Conservation (phyloP, 2,888 invertebrate species). For the Drosophila sordidula region DNA sequence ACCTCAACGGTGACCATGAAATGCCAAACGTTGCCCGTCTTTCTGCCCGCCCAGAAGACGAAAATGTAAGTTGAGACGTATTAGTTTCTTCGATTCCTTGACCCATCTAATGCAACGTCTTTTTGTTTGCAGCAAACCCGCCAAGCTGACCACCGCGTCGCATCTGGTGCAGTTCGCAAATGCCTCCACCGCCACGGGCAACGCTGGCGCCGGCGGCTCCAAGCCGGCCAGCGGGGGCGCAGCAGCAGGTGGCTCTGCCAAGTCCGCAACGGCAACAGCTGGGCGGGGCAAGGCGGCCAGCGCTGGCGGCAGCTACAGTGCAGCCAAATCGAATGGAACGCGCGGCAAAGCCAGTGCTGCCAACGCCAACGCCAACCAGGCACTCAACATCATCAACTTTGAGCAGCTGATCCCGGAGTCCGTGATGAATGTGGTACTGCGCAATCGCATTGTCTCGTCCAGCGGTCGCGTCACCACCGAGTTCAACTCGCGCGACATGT, state of each 20-base stretch:
- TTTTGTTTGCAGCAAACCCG: constrained; percentile 71
- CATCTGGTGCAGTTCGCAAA: constrained; percentile 50
- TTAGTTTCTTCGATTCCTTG: too few relatives aligned
- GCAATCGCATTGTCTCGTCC: constrained; percentile 68
- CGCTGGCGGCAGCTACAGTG: neutral
- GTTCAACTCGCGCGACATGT: constrained; percentile 84
- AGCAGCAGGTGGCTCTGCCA: constrained; percentile 11
- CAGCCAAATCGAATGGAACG: constrained; percentile 46
- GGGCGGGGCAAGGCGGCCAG: constrained; percentile 33
- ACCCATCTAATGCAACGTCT: neutral
- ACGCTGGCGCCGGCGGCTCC: constrained; percentile 1
- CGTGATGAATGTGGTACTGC: constrained; percentile 83
- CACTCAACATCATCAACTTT: constrained; percentile 74
- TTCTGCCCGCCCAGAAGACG: constrained; percentile 86
- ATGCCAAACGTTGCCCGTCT: constrained; percentile 88
- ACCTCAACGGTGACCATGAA: constrained; percentile 88
- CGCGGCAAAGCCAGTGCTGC: constrained; percentile 13
- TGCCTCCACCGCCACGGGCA: constrained; percentile 17
- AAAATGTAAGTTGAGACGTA: constrained; percentile 72
- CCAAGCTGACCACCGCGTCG: constrained; percentile 82
- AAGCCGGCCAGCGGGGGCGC: constrained; percentile 22
- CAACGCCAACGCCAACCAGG: constrained; percentile 6
- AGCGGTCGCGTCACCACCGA: constrained; percentile 73
- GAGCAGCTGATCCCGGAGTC: constrained; percentile 84
- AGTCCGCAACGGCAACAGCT: constrained; percentile 14